A percentile compares a stretch with the other conserved stretches of the same genome.
These are phyloP conservation scores for Lophius piscatorius DNA, from an alignment of 2,113 vertebrate genomes.

Conservation along the genomic window DNA sequence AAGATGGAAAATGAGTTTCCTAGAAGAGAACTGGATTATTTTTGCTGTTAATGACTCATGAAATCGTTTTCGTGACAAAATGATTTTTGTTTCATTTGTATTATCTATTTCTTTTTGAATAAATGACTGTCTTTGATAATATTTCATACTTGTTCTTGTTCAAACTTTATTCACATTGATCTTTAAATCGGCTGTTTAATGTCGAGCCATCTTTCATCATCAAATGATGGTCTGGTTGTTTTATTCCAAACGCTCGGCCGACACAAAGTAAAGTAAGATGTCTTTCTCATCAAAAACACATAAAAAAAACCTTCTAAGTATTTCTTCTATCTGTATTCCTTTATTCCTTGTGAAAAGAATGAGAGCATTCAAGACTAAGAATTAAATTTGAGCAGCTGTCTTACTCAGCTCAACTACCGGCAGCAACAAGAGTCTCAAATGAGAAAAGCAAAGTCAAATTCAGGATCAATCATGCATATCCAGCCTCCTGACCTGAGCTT, in stretches of 20 bases:
- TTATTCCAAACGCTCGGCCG: conserved; percentile 2
- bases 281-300: conserved; percentile 17
- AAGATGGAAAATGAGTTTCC: conserved; percentile 47
- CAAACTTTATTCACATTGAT: conserved; percentile 27
- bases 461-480: conserved; percentile 61
- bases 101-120: conserved; percentile 74
- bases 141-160: conserved; percentile 54
- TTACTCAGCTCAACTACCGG: background rate
- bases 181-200: conserved; percentile 16
- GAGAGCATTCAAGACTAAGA: conserved; percentile 3
- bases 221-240: conserved; percentile 21
- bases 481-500: conserved; percentile 50
- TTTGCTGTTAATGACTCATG: conserved; percentile 65
- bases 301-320: conserved; percentile 1
- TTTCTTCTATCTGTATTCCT: conserved; percentile 12
- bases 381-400: conserved; percentile 29
- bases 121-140: conserved; percentile 77
- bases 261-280: conserved; percentile 8
- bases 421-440: conserved; percentile 21
- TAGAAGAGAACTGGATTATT: conserved; percentile 33
- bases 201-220: conserved; percentile 37
- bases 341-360: conserved; percentile 11
- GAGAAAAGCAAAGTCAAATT: conserved; percentile 48
- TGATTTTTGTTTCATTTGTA: conserved; percentile 70
- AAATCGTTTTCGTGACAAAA: conserved; percentile 65